Evolutionary conservation across 2,113 vertebrate genomes (phyloP).

Genomic region (Fulmarus glacialis): DNA sequence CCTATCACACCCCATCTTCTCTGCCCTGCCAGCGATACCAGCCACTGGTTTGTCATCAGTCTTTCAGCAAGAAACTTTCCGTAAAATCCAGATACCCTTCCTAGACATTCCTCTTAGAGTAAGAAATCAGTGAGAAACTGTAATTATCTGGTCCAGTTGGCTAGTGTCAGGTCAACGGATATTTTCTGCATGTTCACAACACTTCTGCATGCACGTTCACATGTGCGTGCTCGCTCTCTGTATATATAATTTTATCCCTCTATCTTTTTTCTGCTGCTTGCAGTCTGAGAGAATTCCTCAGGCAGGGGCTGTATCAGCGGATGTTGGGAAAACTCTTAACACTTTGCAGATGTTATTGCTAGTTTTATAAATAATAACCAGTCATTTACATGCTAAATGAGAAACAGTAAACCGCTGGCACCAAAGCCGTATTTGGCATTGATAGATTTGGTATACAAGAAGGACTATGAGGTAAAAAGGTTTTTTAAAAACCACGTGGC

Average conservation of each 20-base stretch:
- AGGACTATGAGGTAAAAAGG: background rate
- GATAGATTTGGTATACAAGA: background rate
- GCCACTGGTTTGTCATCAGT: background rate
- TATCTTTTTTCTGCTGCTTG: background rate
- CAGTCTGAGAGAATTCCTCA: background rate
- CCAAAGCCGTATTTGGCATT: background rate
- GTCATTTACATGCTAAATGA: background rate
- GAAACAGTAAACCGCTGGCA: background rate
- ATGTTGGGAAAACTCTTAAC: background rate
- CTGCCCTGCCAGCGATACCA: background rate
- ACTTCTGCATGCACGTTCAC: background rate
- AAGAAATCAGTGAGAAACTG: background rate
- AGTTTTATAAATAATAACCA: background rate
- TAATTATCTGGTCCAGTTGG: background rate
- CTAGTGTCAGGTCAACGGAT: background rate
- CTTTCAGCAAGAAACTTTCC: background rate
- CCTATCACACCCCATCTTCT: background rate
- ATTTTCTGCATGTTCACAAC: background rate
- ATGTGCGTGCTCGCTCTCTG: fast-evolving
- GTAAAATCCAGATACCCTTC: background rate
- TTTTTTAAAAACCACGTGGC: background rate
- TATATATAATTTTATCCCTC: background rate
- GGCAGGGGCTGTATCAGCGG: background rate
- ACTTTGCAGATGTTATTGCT: background rate
- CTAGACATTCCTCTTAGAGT: background rate